Base-by-base conservation (phyloP, 92 coral and sea anemone genomes). In the Micromussa lordhowensis region DNA sequence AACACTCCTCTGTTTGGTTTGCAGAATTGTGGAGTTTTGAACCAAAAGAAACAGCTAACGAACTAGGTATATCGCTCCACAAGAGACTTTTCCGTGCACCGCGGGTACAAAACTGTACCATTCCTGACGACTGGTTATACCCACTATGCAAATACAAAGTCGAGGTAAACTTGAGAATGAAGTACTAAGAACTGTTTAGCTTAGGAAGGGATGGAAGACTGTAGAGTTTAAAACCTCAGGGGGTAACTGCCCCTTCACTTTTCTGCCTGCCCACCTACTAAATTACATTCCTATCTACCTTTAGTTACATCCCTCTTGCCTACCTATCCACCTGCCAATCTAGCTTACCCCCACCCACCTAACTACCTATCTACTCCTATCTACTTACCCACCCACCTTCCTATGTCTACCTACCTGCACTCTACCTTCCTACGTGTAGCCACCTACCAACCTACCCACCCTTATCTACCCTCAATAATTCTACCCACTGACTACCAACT, bases 41-140 rank as follows among this genome's bases (percentile, higher is more conserved):
- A 16, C 51, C 82, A 19, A 79, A 79, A 40, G 82, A 79, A 55
- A 79, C 48, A 55, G 12, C 69, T 18, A 79, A 57, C 49, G 31
- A 54, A 26, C 69, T 55, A 1, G 28, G 4, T 11, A 16, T 49
- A 51, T 17, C 61, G 6, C 35, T 55, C 2, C 35, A 28, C 15
- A 10, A 11, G 9, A 68, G 22, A 24, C 13, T 26, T 5, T 22
- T 26, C 29, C 34, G 11, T 14, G 17, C 19, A 31, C 48, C 79
- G 18, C 12, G 51, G 13, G 34, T 3, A 3, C 77, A 51, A 17
- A 86, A 77, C 24, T 86, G 89, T 14, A 11, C 30, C 12, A 68
- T 76, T 26, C 89, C 84, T 2, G 80, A 77, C 31, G 84, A 86
- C 63, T 86, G 89, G 89, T n/a, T 86, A 28, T 86, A 86, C 26